Evolutionary conservation across 2,113 vertebrate species (phyloP).

Genomic region (Eulemur rufifrons): DNA sequence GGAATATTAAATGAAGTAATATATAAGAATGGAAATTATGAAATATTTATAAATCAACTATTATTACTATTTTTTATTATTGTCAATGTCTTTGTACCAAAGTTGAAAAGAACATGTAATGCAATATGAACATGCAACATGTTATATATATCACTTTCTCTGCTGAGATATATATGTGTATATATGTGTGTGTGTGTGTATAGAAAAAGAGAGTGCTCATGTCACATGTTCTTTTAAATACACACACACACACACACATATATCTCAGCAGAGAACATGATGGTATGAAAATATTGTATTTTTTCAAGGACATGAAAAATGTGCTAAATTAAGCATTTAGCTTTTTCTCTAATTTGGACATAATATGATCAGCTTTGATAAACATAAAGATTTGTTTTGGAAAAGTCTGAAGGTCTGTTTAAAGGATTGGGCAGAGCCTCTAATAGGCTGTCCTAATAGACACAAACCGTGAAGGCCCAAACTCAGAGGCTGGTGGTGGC

Average conservation of each 20-base stretch:
- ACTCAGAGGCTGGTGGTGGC: background rate
- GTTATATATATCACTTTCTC: too few species aligned
- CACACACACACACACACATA: too few species aligned
- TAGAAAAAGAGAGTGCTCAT: background rate
- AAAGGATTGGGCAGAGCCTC: background rate
- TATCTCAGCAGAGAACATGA: background rate
- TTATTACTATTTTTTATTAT: background rate
- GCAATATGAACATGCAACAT: background rate
- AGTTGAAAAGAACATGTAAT: background rate
- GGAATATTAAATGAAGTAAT: background rate
- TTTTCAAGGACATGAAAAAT: background rate
- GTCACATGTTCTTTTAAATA: too few species aligned
- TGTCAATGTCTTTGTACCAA: background rate
- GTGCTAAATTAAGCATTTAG: background rate
- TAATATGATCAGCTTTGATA: background rate
- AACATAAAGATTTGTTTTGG: background rate
- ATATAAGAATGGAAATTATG: background rate
- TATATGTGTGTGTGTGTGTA: fast-evolving
- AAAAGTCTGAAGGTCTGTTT: background rate
- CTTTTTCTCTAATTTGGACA: background rate
- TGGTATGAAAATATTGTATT: background rate
- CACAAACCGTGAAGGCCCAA: background rate
- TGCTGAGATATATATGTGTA: too few species aligned
- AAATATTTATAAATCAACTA: background rate
- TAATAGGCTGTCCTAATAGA: background rate